Conservation (phyloP, 2,113 vertebrate species). For the Burhinus bistriatus region DNA sequence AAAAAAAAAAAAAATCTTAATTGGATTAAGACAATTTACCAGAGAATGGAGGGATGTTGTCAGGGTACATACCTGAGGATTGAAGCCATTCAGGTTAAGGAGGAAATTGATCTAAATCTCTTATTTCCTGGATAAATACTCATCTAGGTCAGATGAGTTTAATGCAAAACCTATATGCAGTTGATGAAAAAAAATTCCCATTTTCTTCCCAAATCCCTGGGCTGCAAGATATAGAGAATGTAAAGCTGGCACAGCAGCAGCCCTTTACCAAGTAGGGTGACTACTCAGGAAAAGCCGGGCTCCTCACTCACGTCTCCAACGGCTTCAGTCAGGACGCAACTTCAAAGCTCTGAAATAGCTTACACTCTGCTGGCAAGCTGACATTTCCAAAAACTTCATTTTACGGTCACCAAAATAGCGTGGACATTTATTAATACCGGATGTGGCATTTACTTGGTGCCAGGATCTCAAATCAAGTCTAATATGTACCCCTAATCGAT, state of each 20-base stretch:
- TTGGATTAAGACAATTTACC: background rate
- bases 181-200: background rate
- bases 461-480: background rate
- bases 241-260: background rate
- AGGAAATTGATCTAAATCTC: constrained; percentile 31
- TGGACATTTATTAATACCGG: background rate
- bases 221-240: background rate
- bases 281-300: background rate
- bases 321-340: background rate
- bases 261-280: background rate
- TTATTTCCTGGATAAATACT: constrained; percentile 40
- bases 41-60: background rate
- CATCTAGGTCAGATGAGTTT: constrained; percentile 14
- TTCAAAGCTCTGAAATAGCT: background rate
- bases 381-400: background rate
- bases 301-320: background rate
- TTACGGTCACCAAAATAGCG: background rate
- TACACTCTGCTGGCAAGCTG: background rate
- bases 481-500: background rate
- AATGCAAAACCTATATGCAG: background rate
- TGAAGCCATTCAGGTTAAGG: constrained; percentile 21
- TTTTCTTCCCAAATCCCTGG: background rate
- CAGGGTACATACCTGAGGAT: background rate
- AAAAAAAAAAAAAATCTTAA: background rate
- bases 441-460: background rate